Evolutionary conservation across 2,888 invertebrate species (phyloP), one percentile per base, ranked within the genome.

Genomic region (Oxyscelio sp.): DNA sequence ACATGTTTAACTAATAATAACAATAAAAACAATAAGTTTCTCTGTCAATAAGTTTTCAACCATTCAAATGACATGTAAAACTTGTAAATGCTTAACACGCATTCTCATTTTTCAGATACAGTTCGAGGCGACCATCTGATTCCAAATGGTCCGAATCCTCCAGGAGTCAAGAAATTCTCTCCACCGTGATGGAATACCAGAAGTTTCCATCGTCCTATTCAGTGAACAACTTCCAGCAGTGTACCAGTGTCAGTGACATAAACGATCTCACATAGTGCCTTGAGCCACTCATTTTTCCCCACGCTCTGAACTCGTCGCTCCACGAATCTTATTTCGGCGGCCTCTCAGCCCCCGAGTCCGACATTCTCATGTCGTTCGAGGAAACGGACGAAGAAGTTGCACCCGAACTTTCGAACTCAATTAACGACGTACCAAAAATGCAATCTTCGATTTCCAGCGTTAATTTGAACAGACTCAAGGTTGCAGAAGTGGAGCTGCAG

Each of bases 101-200:
- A n/a, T n/a, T n/a, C n/a, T n/a, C n/a, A n/a, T n/a, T n/a, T 77
- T 61, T 40, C 65, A 82, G 88, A 31, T 93, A 92, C 85, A 92
- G 90, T 63, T 93, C 93, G 0, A 85, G 93, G 24, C 87, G 93
- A 40, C 92, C 93, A 1, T 93, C 93, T 0, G 93, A 93, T 48
- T 92, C 93, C 0, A 90, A 90, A 11, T 93, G 93, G 93, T 94
- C 93, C 9, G 93, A 94, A 54, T 92, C 93, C 0, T 94, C 93
- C 0, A 88, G 93, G 27, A 93, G 93, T 43, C 93, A 94, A 24
- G 93, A 94, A 70, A 58, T 93, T 4, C 85, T 93, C 1, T 90
- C 93, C 0, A 92, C 83, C 52, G 87, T 91, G 0, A 85, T 86
- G 1, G 91, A 91, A 15, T 90, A 91, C 27, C 90, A 89, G 17